Evolutionary conservation across 2,888 invertebrate species (phyloP).

Genomic region (Atethmia centrago): DNA sequence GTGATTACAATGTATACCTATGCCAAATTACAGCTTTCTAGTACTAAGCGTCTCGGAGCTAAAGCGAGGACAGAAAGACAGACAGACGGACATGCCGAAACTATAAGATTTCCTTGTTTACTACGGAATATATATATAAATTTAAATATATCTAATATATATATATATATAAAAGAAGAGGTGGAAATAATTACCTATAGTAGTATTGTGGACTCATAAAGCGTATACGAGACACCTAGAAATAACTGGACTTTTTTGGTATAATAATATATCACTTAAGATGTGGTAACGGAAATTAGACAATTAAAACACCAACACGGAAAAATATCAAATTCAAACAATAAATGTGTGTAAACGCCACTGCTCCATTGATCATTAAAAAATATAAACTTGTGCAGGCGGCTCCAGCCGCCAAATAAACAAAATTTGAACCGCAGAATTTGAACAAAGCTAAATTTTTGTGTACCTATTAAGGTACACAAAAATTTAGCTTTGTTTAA

Average conservation of each 20-base stretch:
- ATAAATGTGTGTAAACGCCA: not conserved
- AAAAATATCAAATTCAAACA: not conserved
- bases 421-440: not conserved
- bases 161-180: not conserved
- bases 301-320: not conserved
- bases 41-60: too few relatives aligned
- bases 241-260: not conserved
- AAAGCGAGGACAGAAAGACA: too few relatives aligned
- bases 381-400: not conserved
- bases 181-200: not conserved
- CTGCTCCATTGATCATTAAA: not conserved
- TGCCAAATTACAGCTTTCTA: too few relatives aligned
- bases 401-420: not conserved
- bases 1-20: too few relatives aligned
- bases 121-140: not conserved
- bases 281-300: too few relatives aligned
- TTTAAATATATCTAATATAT: not conserved
- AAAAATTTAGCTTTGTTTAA: not conserved
- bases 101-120: not conserved
- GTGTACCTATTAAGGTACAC: not conserved
- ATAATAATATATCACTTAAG: too few relatives aligned
- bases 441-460: not conserved
- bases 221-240: not conserved
- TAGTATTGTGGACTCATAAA: not conserved
- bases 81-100: too few relatives aligned